Evolutionary conservation across 2,797 vertebrate genomes (phyloP).

Genomic region (Linurgus olivaceus): DNA sequence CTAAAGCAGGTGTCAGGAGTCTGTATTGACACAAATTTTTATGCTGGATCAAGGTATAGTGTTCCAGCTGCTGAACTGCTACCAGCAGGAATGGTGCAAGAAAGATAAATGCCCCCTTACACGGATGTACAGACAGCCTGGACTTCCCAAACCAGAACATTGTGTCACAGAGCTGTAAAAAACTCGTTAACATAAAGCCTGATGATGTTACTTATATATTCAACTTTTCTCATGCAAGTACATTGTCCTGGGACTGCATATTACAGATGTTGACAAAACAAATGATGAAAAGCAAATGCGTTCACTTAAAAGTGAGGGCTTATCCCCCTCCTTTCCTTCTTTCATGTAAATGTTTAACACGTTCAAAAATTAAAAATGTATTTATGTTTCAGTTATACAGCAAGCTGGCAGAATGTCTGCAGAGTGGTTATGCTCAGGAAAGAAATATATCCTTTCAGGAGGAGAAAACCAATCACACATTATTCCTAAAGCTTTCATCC

Average conservation of each 20-base stretch:
- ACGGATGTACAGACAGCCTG: rapidly evolving
- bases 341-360: background rate
- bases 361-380: background rate
- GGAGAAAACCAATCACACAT: background rate
- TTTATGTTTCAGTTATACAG: background rate
- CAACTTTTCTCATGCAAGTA: background rate
- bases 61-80: background rate
- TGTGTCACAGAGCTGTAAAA: background rate
- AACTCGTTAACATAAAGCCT: background rate
- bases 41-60: background rate
- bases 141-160: background rate
- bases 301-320: background rate
- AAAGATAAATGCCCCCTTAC: background rate
- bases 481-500: background rate
- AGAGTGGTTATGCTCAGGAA: background rate
- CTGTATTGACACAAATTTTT: background rate
- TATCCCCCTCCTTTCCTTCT: background rate
- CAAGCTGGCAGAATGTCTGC: background rate
- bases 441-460: background rate
- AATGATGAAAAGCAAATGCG: background rate
- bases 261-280: background rate
- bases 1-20: background rate
- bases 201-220: background rate
- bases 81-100: rapidly evolving
- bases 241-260: background rate